phyloP scores from a whole-genome alignment of 1,140 invertebrate species.

The Ostrea edulis region DNA sequence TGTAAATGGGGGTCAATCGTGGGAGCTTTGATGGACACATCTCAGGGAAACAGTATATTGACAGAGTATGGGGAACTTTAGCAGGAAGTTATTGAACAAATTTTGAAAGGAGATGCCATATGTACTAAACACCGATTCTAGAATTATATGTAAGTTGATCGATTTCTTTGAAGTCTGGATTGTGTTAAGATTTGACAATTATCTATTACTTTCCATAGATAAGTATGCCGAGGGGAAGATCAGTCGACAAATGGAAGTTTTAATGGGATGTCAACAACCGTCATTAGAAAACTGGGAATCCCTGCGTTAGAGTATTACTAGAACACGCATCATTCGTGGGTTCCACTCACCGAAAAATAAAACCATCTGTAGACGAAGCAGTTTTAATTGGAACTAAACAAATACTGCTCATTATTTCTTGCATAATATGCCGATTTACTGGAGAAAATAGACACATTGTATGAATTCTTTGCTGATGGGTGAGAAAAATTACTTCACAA shows the following conservation, averaged over 20 bases:
- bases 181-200: neutral
- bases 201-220: neutral
- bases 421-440: constrained; percentile 24
- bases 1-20: too few relatives aligned
- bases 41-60: too few relatives aligned
- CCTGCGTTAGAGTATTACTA: neutral
- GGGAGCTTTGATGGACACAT: too few relatives aligned
- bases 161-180: constrained; percentile 8
- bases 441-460: neutral
- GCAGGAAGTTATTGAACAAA: neutral
- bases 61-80: too few relatives aligned
- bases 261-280: constrained; percentile 11
- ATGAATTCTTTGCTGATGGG: constrained; percentile 21
- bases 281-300: neutral
- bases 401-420: constrained; percentile 10
- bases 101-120: neutral
- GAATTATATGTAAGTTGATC: neutral
- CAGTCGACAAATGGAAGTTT: neutral
- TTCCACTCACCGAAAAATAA: neutral
- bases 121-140: neutral
- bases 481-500: neutral
- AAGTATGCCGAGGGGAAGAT: neutral
- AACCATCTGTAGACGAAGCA: neutral
- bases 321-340: neutral
- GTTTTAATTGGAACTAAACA: constrained; percentile 19